phyloP scores from a whole-genome alignment of 1,140 invertebrate genomes.

The Conus ventricosus region DNA sequence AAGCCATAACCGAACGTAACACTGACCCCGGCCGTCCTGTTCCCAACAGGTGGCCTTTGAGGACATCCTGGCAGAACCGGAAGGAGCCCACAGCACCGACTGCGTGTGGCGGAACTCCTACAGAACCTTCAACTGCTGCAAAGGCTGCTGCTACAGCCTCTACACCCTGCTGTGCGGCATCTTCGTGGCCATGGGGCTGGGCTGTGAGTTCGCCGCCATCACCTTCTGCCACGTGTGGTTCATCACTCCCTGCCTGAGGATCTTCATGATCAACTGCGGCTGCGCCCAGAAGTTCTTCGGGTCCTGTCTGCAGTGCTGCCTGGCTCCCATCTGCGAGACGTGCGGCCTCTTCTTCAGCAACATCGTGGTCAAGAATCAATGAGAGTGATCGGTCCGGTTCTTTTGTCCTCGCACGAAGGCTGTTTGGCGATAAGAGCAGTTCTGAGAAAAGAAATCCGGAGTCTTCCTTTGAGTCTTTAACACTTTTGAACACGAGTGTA shows the following conservation, averaged over 20 bases:
- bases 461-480: neutral
- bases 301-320: slow-evolving; percentile 79
- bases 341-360: slow-evolving; percentile 81
- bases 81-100: slow-evolving; percentile 82
- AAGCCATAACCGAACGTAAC: neutral
- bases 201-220: slow-evolving; percentile 83
- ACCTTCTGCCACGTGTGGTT: slow-evolving; percentile 79
- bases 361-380: slow-evolving; percentile 75
- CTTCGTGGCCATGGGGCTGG: slow-evolving; percentile 81
- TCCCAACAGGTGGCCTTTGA: slow-evolving; percentile 78
- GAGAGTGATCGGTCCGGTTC: neutral
- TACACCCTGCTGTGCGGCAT: slow-evolving; percentile 82
- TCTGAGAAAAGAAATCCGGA: neutral
- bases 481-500: too few relatives aligned
- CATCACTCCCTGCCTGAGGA: slow-evolving; percentile 66
- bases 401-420: neutral
- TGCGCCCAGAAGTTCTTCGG: slow-evolving; percentile 79
- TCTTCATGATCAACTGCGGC: slow-evolving; percentile 78
- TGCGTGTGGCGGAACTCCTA: slow-evolving; percentile 84
- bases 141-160: slow-evolving; percentile 83
- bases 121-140: slow-evolving; percentile 81
- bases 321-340: slow-evolving; percentile 80
- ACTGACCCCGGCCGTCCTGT: neutral
- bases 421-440: neutral
- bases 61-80: slow-evolving; percentile 85